Base-by-base conservation (phyloP, 2,888 invertebrate species). In the Crossocerus cetratus region DNA sequence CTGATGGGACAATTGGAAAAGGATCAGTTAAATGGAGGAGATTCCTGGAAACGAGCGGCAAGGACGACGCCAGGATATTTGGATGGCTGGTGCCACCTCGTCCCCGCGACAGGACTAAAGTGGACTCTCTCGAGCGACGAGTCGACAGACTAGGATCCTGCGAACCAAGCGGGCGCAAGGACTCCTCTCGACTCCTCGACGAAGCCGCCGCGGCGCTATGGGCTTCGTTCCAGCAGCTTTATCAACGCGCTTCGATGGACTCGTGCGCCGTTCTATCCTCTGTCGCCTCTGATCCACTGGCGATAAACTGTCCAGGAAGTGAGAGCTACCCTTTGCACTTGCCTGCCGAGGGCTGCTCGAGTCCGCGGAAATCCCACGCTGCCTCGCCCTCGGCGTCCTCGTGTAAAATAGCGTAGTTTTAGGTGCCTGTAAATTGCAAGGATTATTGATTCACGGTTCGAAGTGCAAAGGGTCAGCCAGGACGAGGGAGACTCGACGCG, bases 131-230 rank as follows among this genome's bases (percentile, higher is more conserved):
- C 21, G 45, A 42, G 22, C 21, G 22, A 23, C 23, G 23, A 55
- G 61, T 69, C 75, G 60, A 65, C 42, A 66, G 22, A 44, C 22
- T 8, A 69, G 75, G 23, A 59, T 21, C 62, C 74, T 65, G 55
- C 43, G 14, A 45, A 49, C 20, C 23, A 61, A 62, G 21, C 59
- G 20, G 32, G 43, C 20, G 16, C 13, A 3, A 59, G 49, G 49
- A 49, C 5, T 32, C 3, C 8, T 16, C n/a, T 22, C 49, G n/a
- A 18, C 2, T 11, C 21, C 18, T 20, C 45, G 21, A 32, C 23
- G n/a, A 49, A 8, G 18, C 13, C 20, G 14, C 8, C 8, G 13
- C 43, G 42, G 49, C 44, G 58, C 18, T 16, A 11, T 60, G 21
- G 42, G 64, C 18, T 64, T 2, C 44, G 44, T 42, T 42, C 14